phyloP scores from a whole-genome alignment of 2,888 invertebrate genomes.

The Hartigia nigra region DNA sequence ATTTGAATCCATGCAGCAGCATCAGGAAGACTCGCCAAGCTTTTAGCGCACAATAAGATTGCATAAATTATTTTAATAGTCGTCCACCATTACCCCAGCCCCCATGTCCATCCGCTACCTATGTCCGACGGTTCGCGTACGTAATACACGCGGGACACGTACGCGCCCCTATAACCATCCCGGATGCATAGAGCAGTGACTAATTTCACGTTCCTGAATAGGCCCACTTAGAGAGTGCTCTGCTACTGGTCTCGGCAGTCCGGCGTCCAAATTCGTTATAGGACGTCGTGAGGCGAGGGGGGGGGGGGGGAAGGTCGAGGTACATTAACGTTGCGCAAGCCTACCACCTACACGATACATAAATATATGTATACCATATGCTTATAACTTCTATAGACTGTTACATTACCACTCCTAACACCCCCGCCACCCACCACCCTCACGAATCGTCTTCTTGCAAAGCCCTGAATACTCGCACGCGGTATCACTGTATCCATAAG shows the following conservation, averaged over 20 bases:
- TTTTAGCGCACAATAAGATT: slow-evolving; percentile 41
- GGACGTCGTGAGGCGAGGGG: not conserved
- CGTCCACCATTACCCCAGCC: slow-evolving; percentile 32
- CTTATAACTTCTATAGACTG: too few relatives aligned
- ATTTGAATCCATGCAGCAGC: too few relatives aligned
- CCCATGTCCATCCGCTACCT: slow-evolving; percentile 7
- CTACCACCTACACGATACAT: too few relatives aligned
- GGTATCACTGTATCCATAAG: slow-evolving; percentile 18
- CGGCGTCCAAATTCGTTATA: slow-evolving; percentile 27
- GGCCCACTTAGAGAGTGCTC: slow-evolving; percentile 30
- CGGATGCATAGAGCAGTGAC: slow-evolving; percentile 24
- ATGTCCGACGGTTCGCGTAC: not conserved
- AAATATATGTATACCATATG: too few relatives aligned
- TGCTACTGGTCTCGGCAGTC: slow-evolving; percentile 13
- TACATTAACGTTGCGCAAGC: too few relatives aligned
- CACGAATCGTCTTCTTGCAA: not conserved
- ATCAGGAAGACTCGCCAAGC: slow-evolving; percentile 10
- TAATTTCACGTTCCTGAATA: slow-evolving; percentile 39
- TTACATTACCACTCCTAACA: not conserved
- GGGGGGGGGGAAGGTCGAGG: too few relatives aligned
- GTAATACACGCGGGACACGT: not conserved
- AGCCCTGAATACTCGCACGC: not conserved
- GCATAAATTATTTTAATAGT: slow-evolving; percentile 42
- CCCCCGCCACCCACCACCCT: not conserved
- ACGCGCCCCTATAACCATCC: too few relatives aligned